phyloP scores from a whole-genome alignment of 35 echinoderm and acorn worm species.

The Apostichopus japonicus region DNA sequence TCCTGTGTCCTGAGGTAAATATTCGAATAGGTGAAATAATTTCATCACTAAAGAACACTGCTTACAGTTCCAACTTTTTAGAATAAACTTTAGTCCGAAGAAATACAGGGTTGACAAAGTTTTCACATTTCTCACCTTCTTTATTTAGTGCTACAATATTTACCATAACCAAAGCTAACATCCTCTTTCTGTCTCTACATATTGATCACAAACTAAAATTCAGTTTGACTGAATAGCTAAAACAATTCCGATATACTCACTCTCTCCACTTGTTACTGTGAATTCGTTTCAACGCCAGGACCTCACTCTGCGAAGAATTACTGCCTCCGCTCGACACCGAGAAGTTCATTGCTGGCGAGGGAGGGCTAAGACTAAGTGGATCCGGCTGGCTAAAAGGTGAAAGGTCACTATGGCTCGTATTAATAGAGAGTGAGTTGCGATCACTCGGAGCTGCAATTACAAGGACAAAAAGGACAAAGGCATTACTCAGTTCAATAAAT shows the following conservation, averaged over 20 bases:
- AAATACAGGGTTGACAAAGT: no score
- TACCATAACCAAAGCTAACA: no score
- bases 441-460: slow-evolving; percentile 87
- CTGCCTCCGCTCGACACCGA: background rate
- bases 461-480: background rate
- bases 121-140: no score
- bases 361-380: slow-evolving; percentile 93
- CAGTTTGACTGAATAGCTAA: no score
- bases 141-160: no score
- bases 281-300: slow-evolving; percentile 56
- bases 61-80: no score
- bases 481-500: background rate
- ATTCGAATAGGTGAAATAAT: no score
- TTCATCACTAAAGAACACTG: no score
- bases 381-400: slow-evolving; percentile 99
- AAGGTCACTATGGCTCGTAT: slow-evolving; percentile 91
- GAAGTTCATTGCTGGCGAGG: slow-evolving; percentile 67
- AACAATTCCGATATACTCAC: slow-evolving; percentile 58
- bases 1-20: no score
- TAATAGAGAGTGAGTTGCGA: slow-evolving; percentile 77
- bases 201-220: no score
- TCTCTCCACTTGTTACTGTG: slow-evolving; percentile 96
- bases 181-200: no score
- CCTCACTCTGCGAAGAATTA: slow-evolving; percentile 33
- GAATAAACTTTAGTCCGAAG: no score